Evolutionary conservation across 2,797 vertebrate genomes (phyloP), one percentile per base, ranked within the genome.

Genomic region (Remorina albescens): DNA sequence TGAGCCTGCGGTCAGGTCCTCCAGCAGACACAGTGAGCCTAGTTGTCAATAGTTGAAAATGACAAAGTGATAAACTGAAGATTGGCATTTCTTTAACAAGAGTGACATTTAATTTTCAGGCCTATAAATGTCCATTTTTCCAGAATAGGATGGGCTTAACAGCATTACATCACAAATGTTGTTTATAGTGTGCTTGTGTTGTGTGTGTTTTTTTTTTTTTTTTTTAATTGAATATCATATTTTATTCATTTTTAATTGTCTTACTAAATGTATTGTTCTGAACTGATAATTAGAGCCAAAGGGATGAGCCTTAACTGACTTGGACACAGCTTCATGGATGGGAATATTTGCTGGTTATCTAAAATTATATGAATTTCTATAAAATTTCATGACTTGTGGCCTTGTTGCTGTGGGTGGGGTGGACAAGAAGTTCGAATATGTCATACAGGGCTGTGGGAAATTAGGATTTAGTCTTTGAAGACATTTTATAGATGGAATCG

Each of bases 41-140:
- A 55, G 36, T 36, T 63, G 78, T 64, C 71, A 65, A 66, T 60
- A 37, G 80, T 77, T 54, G 58, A 82, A 86, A 80, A 79, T 57
- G 79, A 76, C 73, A 80, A 80, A 80, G 77, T 82, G 77, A 86
- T 81, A 76, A 71, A 81, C 68, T 23, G 73, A 34, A 73, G 72
- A 74, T 56, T 85, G 90, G 64, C 90, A 86, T 91, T 91, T 91
- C 87, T 86, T 23, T 89, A 89, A 88, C 88, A 83, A 81, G 85
- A 87, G 63, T 88, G 87, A 88, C 92, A 91, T 92, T 92, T 86
- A 53, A 78, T 67, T 88, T 87, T 81, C 81, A 86, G 61, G 61
- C 54, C 41, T 37, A 64, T 54, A 90, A 88, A 86, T 85, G 82
- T 68, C 85, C 25, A 57, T 76, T 81, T 73, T 73, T 78, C 74